Conservation (phyloP, 1,140 invertebrate genomes). For the Anastatus disparis region DNA sequence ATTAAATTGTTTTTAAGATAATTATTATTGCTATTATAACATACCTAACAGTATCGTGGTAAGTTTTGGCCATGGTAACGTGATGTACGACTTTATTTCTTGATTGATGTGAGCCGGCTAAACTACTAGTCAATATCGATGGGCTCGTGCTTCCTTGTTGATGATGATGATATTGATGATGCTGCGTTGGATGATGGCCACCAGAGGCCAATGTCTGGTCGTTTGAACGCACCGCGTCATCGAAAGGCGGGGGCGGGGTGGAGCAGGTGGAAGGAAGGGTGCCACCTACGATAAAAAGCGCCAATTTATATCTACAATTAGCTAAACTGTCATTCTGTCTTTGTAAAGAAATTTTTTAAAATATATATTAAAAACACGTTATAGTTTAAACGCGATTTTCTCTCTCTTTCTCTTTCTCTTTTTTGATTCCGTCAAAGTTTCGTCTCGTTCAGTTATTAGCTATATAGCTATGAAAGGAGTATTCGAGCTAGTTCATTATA, state of each 20-base stretch:
- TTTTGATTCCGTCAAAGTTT: too few species aligned
- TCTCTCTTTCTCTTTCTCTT: neutral
- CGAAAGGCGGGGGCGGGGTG: slow-evolving; percentile 88
- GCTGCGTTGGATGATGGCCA: slow-evolving; percentile 51
- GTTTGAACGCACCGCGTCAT: slow-evolving; percentile 75
- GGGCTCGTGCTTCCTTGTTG: slow-evolving; percentile 50
- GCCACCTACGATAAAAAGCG: slow-evolving; percentile 66
- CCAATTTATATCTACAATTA: slow-evolving; percentile 62
- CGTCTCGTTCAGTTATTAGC: neutral
- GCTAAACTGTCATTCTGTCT: too few species aligned
- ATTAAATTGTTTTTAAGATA: too few species aligned
- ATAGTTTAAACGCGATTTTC: neutral
- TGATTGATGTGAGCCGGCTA: slow-evolving; percentile 53
- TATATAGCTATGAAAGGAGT: too few species aligned
- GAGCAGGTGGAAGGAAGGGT: slow-evolving; percentile 78
- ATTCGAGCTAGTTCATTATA: neutral
- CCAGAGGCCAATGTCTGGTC: slow-evolving; percentile 64
- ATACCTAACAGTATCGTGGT: slow-evolving; percentile 65
- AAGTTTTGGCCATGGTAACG: slow-evolving; percentile 59
- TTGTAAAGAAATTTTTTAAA: too few species aligned
- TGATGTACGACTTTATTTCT: slow-evolving; percentile 62
- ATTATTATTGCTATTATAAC: too few species aligned
- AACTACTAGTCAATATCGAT: slow-evolving; percentile 55
- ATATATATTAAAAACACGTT: too few species aligned
- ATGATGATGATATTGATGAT: slow-evolving; percentile 45